Percentiles rank a stretch among this genome's conserved stretches.
Evolutionary conservation across 2,113 vertebrate genomes (phyloP).

Genomic region (Seriola quinqueradiata): DNA sequence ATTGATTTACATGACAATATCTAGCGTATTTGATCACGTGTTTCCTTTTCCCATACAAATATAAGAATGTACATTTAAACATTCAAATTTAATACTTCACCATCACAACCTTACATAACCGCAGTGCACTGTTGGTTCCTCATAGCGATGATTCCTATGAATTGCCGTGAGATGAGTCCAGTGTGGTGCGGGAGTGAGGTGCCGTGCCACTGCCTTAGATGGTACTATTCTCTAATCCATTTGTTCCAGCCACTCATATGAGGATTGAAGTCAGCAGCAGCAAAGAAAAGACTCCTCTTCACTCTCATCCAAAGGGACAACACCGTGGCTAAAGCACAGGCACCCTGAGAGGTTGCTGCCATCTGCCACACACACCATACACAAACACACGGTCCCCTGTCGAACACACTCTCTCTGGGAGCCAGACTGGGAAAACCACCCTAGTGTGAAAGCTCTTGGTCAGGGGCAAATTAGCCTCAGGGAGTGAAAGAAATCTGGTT

Average conservation of each 20-base stretch:
- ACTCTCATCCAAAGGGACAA: conserved; percentile 54
- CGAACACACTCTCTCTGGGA: conserved; percentile 27
- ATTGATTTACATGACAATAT: not conserved
- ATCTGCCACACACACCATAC: conserved; percentile 34
- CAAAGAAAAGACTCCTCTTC: conserved; percentile 60
- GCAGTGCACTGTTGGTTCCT: conserved; percentile 18
- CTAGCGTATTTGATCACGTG: not conserved
- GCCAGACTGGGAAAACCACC: conserved; percentile 41
- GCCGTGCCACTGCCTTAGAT: conserved; percentile 29
- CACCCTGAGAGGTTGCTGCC: conserved; percentile 47
- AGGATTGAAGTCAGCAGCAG: conserved; percentile 52
- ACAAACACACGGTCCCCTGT: conserved; percentile 9
- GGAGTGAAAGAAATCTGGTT: conserved; percentile 37
- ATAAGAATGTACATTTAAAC: not conserved
- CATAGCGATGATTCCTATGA: conserved; percentile 25
- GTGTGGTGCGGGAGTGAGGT: conserved; percentile 33
- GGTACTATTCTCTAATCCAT: conserved; percentile 63
- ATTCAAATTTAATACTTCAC: not conserved
- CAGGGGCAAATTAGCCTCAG: conserved; percentile 40
- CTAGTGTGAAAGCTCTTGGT: conserved; percentile 61
- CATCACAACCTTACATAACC: conserved; percentile 25
- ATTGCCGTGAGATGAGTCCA: conserved; percentile 49
- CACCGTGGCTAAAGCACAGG: conserved; percentile 55
- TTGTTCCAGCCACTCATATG: conserved; percentile 63
- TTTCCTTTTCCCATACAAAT: not conserved